Evolutionary conservation across 2,797 vertebrate genomes (phyloP), one percentile per base, ranked within the genome.

Genomic region (Cephalopachus bancanus): DNA sequence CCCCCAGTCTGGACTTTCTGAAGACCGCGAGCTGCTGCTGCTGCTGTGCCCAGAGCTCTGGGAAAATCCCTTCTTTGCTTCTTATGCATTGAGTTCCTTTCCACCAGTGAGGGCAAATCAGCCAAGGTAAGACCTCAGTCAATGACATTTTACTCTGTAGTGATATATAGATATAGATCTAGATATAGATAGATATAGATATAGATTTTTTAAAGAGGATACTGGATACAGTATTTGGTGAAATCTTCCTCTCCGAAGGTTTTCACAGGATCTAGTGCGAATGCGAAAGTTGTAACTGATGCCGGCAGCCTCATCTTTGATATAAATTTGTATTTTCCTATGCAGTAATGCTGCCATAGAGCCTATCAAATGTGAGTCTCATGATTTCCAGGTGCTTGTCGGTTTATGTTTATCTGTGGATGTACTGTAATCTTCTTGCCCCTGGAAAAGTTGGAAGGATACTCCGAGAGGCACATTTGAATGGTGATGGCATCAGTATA

Each of bases 91-190:
- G 98, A 98, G 91, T 98, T 98, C 97, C 91, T 98, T 97, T 97
- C 98, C 97, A 98, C 97, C 98, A 97, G 98, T 98, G 98, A 98
- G 98, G 98, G 98, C 98, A 98, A 98, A 98, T 97, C 98, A 94
- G 97, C 98, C 96, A 98, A 99, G 98, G 99, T 99, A 98, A 98
- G 98, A 98, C 98, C 98, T 91, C 71, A 89, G 84, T 96, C 44
- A 96, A 93, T 75, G 96, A 89, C 97, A 97, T 98, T 98, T 98
- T 91, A 49, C 96, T 98, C 5, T 85, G 75, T 83, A 96, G 89
- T 96, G 85, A 60, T 93, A 83, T 87, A 49, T 93, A 12, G 92
- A 88, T 96, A 72, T 96, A 5, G 3, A 5, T 44, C 3, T 44
- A 5, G 3, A 5, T 44, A 5, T 44, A 5, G 3, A 5, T 44